phyloP scores from a whole-genome alignment of 2,888 invertebrate genomes.

The Unio pictorum region DNA sequence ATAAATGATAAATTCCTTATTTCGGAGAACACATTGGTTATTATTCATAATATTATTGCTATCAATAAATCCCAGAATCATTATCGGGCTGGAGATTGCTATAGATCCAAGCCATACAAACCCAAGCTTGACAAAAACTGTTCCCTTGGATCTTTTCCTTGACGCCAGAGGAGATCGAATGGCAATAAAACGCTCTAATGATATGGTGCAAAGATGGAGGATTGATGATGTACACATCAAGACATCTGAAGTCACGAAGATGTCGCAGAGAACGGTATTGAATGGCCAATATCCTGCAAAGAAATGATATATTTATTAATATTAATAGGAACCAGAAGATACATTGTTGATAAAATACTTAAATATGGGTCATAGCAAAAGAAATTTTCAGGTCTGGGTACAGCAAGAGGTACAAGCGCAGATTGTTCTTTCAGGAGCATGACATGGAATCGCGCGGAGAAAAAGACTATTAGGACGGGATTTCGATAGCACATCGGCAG shows the following conservation, averaged over 20 bases:
- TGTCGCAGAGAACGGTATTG: conserved; percentile 73
- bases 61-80: conserved; percentile 74
- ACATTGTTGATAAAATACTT: too few species aligned
- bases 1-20: conserved; percentile 79
- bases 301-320: not conserved
- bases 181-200: conserved; percentile 84
- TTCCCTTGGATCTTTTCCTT: conserved; percentile 63
- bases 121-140: conserved; percentile 82
- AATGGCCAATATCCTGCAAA: conserved; percentile 91
- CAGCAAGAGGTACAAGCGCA: too few species aligned
- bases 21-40: conserved; percentile 75
- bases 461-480: too few species aligned
- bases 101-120: conserved; percentile 93
- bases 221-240: conserved; percentile 76
- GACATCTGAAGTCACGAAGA: conserved; percentile 76
- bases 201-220: conserved; percentile 76
- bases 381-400: too few species aligned
- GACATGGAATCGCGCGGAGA: too few species aligned
- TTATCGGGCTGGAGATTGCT: conserved; percentile 72
- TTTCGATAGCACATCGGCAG: too few species aligned
- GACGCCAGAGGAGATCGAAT: conserved; percentile 87
- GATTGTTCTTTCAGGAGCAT: too few species aligned
- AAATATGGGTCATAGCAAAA: too few species aligned
- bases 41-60: conserved; percentile 77
- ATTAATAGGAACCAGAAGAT: too few species aligned